Conservation (phyloP, 2,113 vertebrate genomes). For the Apeltes quadracus region DNA sequence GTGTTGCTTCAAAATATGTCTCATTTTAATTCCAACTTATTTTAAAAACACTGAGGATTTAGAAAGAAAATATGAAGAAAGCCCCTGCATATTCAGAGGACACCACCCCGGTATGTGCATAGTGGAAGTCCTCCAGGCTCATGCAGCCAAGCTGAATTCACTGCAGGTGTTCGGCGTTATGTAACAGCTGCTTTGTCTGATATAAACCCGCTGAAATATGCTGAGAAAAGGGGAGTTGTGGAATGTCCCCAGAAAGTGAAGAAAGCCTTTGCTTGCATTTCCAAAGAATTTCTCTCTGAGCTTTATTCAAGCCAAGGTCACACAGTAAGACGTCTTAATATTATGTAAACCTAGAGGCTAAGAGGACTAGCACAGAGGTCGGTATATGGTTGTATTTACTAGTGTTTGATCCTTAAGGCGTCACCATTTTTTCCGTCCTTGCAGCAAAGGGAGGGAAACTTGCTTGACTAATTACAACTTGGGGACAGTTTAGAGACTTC, state of each 20-base stretch:
- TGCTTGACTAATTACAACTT: neutral
- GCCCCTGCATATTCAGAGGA: neutral
- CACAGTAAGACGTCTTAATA: constrained; percentile 28
- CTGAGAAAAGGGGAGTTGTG: constrained; percentile 31
- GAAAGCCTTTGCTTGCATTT: constrained; percentile 61
- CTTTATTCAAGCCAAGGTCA: constrained; percentile 6
- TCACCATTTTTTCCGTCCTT: neutral
- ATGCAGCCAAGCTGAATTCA: constrained; percentile 20
- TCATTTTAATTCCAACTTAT: neutral
- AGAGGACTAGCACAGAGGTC: neutral
- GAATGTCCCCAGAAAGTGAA: constrained; percentile 62
- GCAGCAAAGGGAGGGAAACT: neutral
- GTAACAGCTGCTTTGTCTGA: constrained; percentile 50
- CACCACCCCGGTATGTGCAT: neutral
- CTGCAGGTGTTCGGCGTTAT: constrained; percentile 43
- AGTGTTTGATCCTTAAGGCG: neutral
- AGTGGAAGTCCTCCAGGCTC: neutral
- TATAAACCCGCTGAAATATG: constrained; percentile 36
- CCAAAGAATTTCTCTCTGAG: constrained; percentile 22
- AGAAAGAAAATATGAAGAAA: neutral
- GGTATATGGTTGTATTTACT: neutral
- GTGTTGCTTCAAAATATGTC: neutral
- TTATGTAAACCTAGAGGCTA: neutral
- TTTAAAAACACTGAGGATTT: neutral
- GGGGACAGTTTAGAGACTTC: neutral